Evolutionary conservation across 2,888 invertebrate species (phyloP), one percentile per base, ranked within the genome.

Genomic region (Drosophila koepferae): DNA sequence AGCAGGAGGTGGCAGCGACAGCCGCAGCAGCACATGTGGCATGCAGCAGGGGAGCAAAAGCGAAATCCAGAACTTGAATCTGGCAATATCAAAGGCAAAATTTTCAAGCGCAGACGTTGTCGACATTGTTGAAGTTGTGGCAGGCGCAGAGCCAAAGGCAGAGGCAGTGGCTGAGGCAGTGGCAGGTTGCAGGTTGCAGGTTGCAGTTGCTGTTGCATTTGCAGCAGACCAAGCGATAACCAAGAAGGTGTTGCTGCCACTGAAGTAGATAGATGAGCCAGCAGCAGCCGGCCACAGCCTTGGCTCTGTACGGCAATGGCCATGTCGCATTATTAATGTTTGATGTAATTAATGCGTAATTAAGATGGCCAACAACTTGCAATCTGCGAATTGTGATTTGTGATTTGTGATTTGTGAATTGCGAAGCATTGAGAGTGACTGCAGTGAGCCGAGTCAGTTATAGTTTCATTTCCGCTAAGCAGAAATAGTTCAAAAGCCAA

Each of bases 311-410:
- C 20, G 40, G 20, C 53, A 10, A 10, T 48, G 74, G 67, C 69
- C 82, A 74, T 72, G 58, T 67, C 48, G 75, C 36, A 78, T 80
- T 88, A 89, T 90, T 87, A 90, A 89, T 89, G 90, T 86, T 90
- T 89, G 85, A 82, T 89, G 89, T 84, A 90, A 90, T 90, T 90
- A 90, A 90, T 90, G 89, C 90, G 85, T 86, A 90, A 90, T 90
- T 90, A 90, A 90, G 90, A 89, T 85, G 74, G 79, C 79, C 85
- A 78, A 60, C 65, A 60, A 64, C 71, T 61, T 23, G 23, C 53
- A 34, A 54, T 59, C 53, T 59, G 56, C 41, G 36, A 38, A 16
- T 40, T 43, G 53, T 10, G 48, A 40, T 40, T 40, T 38, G 38
- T 14, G 38, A 38, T 1, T 5, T 38, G 38, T 14, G 38, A 38